These are phyloP conservation scores for Halocynthia aurantium DNA, from an alignment of 23 tunicate genomes.

Conservation along the genomic window DNA sequence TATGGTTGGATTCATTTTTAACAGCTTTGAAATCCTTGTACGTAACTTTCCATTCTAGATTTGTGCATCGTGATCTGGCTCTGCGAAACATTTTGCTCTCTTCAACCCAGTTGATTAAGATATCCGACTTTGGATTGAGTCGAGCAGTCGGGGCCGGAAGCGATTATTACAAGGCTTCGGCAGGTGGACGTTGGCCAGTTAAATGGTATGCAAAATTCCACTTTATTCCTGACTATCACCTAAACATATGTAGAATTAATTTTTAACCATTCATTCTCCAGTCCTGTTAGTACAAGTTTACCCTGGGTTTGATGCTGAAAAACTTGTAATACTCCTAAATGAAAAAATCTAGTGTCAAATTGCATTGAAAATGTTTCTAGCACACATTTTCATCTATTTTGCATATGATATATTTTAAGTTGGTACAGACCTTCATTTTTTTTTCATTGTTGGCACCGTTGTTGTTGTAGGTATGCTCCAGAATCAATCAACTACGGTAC, in stretches of 20 bases:
- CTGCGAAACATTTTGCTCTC: constrained; percentile 91
- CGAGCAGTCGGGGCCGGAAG: constrained; percentile 96
- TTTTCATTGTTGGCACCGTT: too few species aligned
- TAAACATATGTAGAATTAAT: too few species aligned
- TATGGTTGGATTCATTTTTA: too few species aligned
- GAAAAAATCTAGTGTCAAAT: too few species aligned
- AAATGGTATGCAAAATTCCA: constrained; percentile 81
- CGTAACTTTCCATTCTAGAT: constrained; percentile 18
- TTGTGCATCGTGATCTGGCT: constrained; percentile 98
- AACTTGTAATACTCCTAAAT: neutral
- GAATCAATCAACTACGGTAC: constrained; percentile 98
- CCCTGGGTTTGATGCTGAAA: neutral
- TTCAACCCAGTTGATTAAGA: constrained; percentile 77
- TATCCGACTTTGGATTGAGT: constrained; percentile 96
- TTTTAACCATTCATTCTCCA: too few species aligned
- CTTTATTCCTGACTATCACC: neutral
- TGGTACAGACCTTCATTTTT: too few species aligned
- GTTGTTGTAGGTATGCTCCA: constrained; percentile 82
- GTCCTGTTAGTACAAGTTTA: too few species aligned
- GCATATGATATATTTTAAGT: too few species aligned
- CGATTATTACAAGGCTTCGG: constrained; percentile 91
- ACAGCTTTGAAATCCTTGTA: too few species aligned
- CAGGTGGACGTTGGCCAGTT: constrained; percentile 99
- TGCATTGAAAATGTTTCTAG: too few species aligned
- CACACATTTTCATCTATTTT: too few species aligned